Conservation (phyloP, 1,140 invertebrate genomes). For the Drosophila leontia region DNA sequence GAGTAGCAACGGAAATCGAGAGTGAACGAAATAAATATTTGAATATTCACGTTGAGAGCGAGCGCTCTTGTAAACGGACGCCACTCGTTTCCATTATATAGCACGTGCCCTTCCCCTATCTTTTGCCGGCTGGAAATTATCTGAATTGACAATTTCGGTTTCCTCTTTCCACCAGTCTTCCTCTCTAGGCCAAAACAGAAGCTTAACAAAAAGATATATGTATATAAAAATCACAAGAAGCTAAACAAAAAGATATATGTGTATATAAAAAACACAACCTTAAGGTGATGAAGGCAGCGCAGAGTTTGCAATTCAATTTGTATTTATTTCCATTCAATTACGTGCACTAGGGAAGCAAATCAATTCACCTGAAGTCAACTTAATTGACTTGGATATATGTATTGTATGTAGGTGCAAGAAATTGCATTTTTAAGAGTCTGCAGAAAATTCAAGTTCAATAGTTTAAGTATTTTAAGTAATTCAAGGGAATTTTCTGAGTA, state of each 20-base stretch:
- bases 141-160: constrained; percentile 29
- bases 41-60: constrained; percentile 43
- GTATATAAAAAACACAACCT: background rate
- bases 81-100: constrained; percentile 7
- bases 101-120: constrained; percentile 42
- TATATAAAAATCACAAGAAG: background rate
- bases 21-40: constrained; percentile 47
- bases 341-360: constrained; percentile 25
- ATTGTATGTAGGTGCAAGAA: background rate
- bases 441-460: constrained; percentile 2
- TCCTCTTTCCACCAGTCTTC: constrained; percentile 26
- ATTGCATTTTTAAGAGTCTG: background rate
- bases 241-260: no score
- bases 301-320: constrained; percentile 43
- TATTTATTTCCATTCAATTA: constrained; percentile 44
- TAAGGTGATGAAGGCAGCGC: constrained; percentile 35
- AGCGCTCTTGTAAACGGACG: constrained; percentile 46
- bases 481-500: background rate
- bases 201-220: constrained; percentile 2
- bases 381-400: constrained; percentile 2
- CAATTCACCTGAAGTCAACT: constrained; percentile 12
- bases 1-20: constrained; percentile 64
- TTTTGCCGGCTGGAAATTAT: constrained; percentile 11
- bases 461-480: background rate
- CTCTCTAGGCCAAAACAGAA: constrained; percentile 42